Base-by-base conservation (phyloP, 30 jellyfish, hydroid and myxozoan species). In the Chironex yamaguchii region DNA sequence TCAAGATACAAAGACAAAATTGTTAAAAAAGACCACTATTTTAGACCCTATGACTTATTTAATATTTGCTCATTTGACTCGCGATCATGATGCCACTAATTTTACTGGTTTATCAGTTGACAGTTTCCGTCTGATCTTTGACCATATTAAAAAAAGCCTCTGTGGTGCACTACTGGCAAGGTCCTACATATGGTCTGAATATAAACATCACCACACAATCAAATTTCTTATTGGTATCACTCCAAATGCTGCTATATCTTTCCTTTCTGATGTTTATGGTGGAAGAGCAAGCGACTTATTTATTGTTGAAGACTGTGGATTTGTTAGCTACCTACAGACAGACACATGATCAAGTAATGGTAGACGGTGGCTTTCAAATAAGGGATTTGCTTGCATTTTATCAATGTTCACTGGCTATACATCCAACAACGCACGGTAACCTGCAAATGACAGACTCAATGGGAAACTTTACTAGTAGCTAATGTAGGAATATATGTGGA, bases 401-500 rank as follows among this genome's bases (percentile, higher is more conserved):
- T 20, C 73, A 53, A 35, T 78, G 90, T 31, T 22, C 75, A 25
- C 49, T 82, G 65, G 32, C 78, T 67, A 82, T 82, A 3, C 93
- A 88, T 28, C 89, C 93, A 4, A 4, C 49, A 4, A 68, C 21
- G 29, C 30, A 29, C 0, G 33, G 34, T 22, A 24, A 21, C 26
- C 3, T 34, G 50, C 91, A 80, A 33, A 62, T 80, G 87, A 4
- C 29, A 22, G 31, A 26, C 23, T 20, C 86, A 62, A 1, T 12
- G 14, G 11, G 21, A 80, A 28, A 80, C 91, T 62, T 62, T 66
- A 13, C 21, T 29, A 4, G 34, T 82, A n/a, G 93, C 91, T 17
- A 82, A 82, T 69, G 93, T 82, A 11, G 34, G 93, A 29, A 82
- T 82, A 22, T 82, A 82, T 48, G 89, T 82, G 1, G 93, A 69